Evolutionary conservation across 30 jellyfish, hydroid and myxozoan species (phyloP), one percentile per base, ranked within the genome.

Genomic region (Nemopilema nomurai): DNA sequence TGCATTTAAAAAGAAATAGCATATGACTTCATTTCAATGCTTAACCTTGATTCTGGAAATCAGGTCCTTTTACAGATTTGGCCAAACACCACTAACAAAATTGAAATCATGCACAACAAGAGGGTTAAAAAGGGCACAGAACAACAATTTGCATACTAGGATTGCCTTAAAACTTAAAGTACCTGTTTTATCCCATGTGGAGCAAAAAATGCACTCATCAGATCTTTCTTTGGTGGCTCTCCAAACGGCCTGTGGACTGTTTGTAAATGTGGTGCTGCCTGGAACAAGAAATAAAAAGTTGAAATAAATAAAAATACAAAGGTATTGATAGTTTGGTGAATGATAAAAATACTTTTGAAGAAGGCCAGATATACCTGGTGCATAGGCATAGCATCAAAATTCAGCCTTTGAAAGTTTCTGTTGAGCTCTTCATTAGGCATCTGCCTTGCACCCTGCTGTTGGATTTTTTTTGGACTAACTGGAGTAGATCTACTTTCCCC

Each of bases 401-500:
- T 71, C 30, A 74, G 77, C 41, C 79, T 49, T 64, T 76, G 88
- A 75, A 85, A 76, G 24, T 72, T 28, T 49, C 82, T 22, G 49
- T 53, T 25, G 9, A 85, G 69, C 4, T 76, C 86, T 31, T 51
- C 71, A 24, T 64, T 66, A 53, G 50, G 89, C 63, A 31, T 72
- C 18, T 80, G 82, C 50, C 80, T 89, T 51, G 83, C 4, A 33
- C 57, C 67, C 51, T 24, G 52, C 4, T 53, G 83, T 29, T 88
- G 91, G 18, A 71, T 72, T 74, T 75, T 82, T 26, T 76, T 76
- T 8, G 90, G 96, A 64, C 96, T 87, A 49, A 80, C 62, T 49
- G 96, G 90, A 49, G 96, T 79, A 13, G 96, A 76, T 29, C 86
- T 69, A 20, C 88, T 71, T 24, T 77, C 86, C 7, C 90, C 90